Evolutionary conservation across 2,797 vertebrate genomes (phyloP).

Genomic region (Silurus aristotelis): DNA sequence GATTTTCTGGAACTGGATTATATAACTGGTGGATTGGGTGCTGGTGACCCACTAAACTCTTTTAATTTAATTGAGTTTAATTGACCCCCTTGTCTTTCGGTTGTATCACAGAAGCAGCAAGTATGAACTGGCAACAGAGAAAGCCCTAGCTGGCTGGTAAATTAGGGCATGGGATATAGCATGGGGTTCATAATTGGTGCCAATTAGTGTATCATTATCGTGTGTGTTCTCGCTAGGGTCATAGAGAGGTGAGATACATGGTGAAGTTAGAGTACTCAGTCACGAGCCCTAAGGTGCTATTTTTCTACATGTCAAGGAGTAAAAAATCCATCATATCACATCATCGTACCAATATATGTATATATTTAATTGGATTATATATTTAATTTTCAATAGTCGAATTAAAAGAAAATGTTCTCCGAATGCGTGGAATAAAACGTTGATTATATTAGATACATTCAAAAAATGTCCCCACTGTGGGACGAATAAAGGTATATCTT

Average conservation of each 20-base stretch:
- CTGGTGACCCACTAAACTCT: slow-evolving; percentile 79
- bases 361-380: background rate
- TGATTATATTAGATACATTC: background rate
- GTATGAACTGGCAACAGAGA: slow-evolving; percentile 72
- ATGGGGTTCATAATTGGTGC: slow-evolving; percentile 49
- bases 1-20: slow-evolving; percentile 30
- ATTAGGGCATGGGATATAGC: slow-evolving; percentile 62
- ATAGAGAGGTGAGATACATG: slow-evolving; percentile 72
- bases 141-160: slow-evolving; percentile 73
- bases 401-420: background rate
- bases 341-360: too few relatives aligned
- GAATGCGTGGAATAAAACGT: background rate
- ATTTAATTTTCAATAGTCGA: background rate
- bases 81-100: slow-evolving; percentile 65
- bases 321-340: too few relatives aligned
- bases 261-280: slow-evolving; percentile 58
- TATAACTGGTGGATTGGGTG: slow-evolving; percentile 56
- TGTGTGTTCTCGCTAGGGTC: slow-evolving; percentile 67
- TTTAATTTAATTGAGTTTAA: slow-evolving; percentile 65
- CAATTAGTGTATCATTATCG: slow-evolving; percentile 70
- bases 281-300: background rate
- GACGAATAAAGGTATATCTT: too few relatives aligned
- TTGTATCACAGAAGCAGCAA: slow-evolving; percentile 65
- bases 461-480: background rate
- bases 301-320: background rate